Conservation (phyloP, 2,113 vertebrate species). For the Pungitius pungitius region DNA sequence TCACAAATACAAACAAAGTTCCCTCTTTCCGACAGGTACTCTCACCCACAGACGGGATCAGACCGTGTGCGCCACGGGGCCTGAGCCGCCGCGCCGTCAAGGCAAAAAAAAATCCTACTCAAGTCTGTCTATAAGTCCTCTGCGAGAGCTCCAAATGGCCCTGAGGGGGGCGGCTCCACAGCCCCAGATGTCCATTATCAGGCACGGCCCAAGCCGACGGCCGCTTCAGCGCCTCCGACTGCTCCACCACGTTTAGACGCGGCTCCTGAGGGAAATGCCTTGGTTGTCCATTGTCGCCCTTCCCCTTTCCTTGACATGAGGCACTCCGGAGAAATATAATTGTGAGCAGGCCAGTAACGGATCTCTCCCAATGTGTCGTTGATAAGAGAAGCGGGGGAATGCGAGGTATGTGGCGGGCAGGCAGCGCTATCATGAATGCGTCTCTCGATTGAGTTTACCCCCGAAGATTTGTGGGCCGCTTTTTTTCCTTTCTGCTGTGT, state of each 20-base stretch:
- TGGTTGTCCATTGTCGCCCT: conserved; percentile 54
- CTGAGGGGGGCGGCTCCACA: conserved; percentile 62
- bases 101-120: conserved; percentile 68
- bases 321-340: conserved; percentile 59
- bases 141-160: conserved; percentile 59
- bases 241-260: conserved; percentile 60
- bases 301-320: conserved; percentile 50
- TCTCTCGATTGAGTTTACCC: conserved; percentile 62
- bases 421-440: conserved; percentile 32
- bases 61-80: conserved; percentile 44
- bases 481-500: background rate
- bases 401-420: conserved; percentile 27
- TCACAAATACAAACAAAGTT: conserved; percentile 35
- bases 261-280: conserved; percentile 52
- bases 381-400: conserved; percentile 64
- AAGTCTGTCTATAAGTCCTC: conserved; percentile 61
- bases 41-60: conserved; percentile 36
- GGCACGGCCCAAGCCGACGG: conserved; percentile 45
- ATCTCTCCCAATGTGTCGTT: conserved; percentile 48
- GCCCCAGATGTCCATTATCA: conserved; percentile 74
- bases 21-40: conserved; percentile 23
- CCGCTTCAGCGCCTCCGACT: conserved; percentile 45
- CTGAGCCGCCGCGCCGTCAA: conserved; percentile 63
- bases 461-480: conserved; percentile 17
- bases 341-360: conserved; percentile 33